A percentile compares a stretch with the other conserved stretches of the same genome.
Evolutionary conservation across 1,140 invertebrate genomes (phyloP).

Genomic region (Callitettix versicolor): DNA sequence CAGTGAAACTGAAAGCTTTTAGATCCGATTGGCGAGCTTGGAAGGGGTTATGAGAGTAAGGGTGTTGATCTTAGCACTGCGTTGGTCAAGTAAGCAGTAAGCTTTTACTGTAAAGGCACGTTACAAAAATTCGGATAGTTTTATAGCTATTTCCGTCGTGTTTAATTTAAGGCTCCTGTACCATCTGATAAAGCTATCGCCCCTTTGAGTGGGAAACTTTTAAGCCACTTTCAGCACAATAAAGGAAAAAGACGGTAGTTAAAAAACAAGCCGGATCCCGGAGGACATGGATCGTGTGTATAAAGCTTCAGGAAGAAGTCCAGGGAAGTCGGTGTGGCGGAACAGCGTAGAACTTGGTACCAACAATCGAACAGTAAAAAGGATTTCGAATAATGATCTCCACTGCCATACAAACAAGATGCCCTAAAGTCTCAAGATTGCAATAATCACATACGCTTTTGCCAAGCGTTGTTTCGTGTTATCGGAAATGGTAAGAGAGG

Average conservation of each 20-base stretch:
- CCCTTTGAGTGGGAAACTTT: neutral
- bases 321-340: constrained; percentile 3
- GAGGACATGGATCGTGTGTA: constrained; percentile 8
- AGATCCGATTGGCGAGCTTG: too few species aligned
- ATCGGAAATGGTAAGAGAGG: neutral
- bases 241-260: constrained; percentile 2
- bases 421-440: neutral
- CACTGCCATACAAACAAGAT: neutral
- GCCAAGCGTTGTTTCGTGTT: constrained; percentile 4
- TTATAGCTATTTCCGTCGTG: too few species aligned
- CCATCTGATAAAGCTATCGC: neutral
- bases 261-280: constrained; percentile 1
- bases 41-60: too few species aligned
- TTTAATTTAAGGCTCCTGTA: neutral
- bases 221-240: neutral
- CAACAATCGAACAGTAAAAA: neutral
- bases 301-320: constrained; percentile 4
- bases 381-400: neutral
- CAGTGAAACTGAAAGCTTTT: too few species aligned
- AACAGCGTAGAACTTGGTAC: constrained; percentile 2
- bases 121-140: too few species aligned
- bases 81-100: too few species aligned
- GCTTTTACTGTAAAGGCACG: too few species aligned
- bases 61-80: too few species aligned
- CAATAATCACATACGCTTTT: constrained; percentile 6